These are phyloP conservation scores for Acrobasis consociella DNA, from an alignment of 2,888 invertebrate species.

Conservation along the genomic window DNA sequence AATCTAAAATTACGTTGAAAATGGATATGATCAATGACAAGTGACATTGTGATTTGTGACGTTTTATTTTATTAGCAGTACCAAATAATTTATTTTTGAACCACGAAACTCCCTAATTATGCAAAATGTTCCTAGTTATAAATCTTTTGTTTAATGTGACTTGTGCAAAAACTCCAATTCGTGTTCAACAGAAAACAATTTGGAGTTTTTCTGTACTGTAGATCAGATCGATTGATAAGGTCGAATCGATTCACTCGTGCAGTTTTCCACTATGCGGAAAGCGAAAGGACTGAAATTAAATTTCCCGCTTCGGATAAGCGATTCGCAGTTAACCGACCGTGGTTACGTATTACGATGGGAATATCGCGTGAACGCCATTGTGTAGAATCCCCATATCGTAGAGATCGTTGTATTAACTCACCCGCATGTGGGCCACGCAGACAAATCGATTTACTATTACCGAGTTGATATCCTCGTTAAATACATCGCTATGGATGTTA, in stretches of 20 bases:
- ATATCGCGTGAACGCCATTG: conserved; percentile 42
- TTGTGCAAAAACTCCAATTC: background rate
- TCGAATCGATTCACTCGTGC: conserved; percentile 39
- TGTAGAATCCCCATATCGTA: conserved; percentile 26
- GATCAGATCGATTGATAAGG: conserved; percentile 10
- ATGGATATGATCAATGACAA: too few species aligned
- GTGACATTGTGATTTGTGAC: too few species aligned
- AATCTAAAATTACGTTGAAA: too few species aligned
- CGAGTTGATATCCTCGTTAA: conserved; percentile 14
- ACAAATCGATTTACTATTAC: conserved; percentile 23
- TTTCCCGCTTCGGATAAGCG: conserved; percentile 38
- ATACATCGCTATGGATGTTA: background rate
- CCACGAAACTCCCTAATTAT: too few species aligned
- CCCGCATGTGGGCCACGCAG: conserved; percentile 17
- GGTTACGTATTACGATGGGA: conserved; percentile 41
- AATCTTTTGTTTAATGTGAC: background rate
- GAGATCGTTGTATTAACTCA: conserved; percentile 7
- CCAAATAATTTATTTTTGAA: too few species aligned
- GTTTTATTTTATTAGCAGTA: too few species aligned
- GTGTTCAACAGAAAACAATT: background rate
- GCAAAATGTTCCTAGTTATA: background rate
- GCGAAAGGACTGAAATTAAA: conserved; percentile 48
- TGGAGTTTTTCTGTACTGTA: background rate
- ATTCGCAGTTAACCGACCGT: conserved; percentile 47
- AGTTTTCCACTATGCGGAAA: conserved; percentile 45